A percentile compares a stretch with the other conserved stretches of the same genome.
phyloP scores from a whole-genome alignment of 2,113 vertebrate species.

The Sterrhoptilus dennistouni region DNA sequence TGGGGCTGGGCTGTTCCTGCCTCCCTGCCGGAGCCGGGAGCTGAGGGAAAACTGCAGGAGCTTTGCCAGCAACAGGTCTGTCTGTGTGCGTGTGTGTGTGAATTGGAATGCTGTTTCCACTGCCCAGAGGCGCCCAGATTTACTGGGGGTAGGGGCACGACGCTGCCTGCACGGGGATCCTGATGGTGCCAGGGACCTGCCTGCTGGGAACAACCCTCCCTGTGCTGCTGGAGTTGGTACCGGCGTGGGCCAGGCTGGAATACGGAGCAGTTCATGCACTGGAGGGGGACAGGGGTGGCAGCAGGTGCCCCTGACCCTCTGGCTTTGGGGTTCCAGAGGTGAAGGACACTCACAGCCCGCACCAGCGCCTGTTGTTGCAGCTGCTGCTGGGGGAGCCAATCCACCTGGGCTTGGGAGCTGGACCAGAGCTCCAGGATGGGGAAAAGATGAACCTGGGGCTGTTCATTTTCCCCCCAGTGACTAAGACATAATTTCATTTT shows the following conservation, averaged over 20 bases:
- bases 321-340: background rate
- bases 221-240: fast-evolving
- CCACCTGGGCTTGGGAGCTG: background rate
- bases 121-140: background rate
- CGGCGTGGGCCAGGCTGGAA: background rate
- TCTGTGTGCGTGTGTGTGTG: background rate
- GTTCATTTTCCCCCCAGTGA: background rate
- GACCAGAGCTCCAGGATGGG: fast-evolving
- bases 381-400: background rate
- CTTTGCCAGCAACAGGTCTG: background rate
- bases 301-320: background rate
- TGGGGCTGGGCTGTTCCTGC: background rate
- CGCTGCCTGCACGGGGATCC: background rate
- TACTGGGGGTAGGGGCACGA: fast-evolving
- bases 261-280: fast-evolving
- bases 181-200: background rate
- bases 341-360: fast-evolving
- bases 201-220: background rate
- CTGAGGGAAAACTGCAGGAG: background rate
- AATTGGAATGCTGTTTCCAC: background rate
- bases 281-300: fast-evolving
- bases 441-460: background rate
- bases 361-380: background rate
- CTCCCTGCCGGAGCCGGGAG: background rate
- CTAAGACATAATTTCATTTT: fast-evolving